Conservation (phyloP, 2,888 invertebrate species). For the Girardia tigrina region DNA sequence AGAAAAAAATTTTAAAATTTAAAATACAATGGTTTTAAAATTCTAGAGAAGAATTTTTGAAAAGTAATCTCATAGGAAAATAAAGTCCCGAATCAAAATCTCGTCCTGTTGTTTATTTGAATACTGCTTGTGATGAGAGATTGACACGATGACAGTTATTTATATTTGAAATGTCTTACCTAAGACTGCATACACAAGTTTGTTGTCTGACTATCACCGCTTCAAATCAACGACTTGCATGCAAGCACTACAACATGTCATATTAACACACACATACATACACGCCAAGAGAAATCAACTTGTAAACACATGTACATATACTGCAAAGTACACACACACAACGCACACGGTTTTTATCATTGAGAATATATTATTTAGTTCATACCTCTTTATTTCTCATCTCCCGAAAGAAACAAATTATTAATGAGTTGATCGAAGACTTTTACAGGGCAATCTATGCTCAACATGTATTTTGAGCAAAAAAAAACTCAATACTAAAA, state of each 20-base stretch:
- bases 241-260: conserved; percentile 6
- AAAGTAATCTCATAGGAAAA: conserved; percentile 23
- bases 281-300: conserved; percentile 19
- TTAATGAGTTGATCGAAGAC: conserved; percentile 18
- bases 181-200: conserved; percentile 21
- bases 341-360: conserved; percentile 16
- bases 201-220: conserved; percentile 23
- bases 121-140: conserved; percentile 2
- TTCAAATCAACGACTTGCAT: conserved; percentile 23
- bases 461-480: not conserved
- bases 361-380: conserved; percentile 12
- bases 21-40: conserved; percentile 10
- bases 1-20: not conserved
- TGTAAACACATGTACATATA: conserved; percentile 16
- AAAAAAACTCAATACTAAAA: too few species aligned
- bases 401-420: conserved; percentile 17
- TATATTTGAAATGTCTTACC: conserved; percentile 18
- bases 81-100: conserved; percentile 20
- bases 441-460: not conserved
- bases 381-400: conserved; percentile 23
- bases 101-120: conserved; percentile 23
- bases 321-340: not conserved
- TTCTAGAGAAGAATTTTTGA: not conserved
- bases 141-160: conserved; percentile 23
- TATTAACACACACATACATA: conserved; percentile 16